A percentile compares a stretch with the other conserved stretches of the same genome.
Evolutionary conservation across 92 coral and sea anemone species (phyloP).

Genomic region (Umimayanthus chanpuru): DNA sequence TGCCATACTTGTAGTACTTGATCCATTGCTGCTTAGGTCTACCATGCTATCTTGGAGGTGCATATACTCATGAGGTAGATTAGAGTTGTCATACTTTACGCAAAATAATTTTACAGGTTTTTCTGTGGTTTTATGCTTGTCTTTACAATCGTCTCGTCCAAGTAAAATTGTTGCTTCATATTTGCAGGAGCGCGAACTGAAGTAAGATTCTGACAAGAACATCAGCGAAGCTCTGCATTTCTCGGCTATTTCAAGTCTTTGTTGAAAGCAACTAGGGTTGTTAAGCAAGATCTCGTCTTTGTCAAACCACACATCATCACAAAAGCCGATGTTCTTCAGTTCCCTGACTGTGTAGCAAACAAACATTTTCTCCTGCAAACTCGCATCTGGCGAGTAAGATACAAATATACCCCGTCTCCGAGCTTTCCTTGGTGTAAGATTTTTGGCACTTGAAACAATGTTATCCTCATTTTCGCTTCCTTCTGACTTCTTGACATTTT

Average conservation of each 20-base stretch:
- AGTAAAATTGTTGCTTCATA: slow-evolving; percentile 77
- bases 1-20: slow-evolving; percentile 70
- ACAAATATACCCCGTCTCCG: slow-evolving; percentile 86
- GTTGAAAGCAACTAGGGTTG: slow-evolving; percentile 76
- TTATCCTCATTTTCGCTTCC: slow-evolving; percentile 34
- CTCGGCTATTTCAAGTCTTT: slow-evolving; percentile 88
- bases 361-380: slow-evolving; percentile 79
- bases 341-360: slow-evolving; percentile 82
- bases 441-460: slow-evolving; percentile 46
- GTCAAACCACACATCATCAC: slow-evolving; percentile 97
- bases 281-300: slow-evolving; percentile 67
- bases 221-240: slow-evolving; percentile 89
- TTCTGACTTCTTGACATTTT: slow-evolving; percentile 38
- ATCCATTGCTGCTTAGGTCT: slow-evolving; percentile 56
- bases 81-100: slow-evolving; percentile 61
- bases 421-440: slow-evolving; percentile 65
- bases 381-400: slow-evolving; percentile 85
- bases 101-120: slow-evolving; percentile 79
- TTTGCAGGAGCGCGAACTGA: slow-evolving; percentile 61
- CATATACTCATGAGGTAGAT: slow-evolving; percentile 62
- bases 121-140: slow-evolving; percentile 52
- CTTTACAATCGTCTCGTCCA: slow-evolving; percentile 58
- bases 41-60: slow-evolving; percentile 57
- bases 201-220: slow-evolving; percentile 77
- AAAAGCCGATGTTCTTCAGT: slow-evolving; percentile 85